Evolutionary conservation across 2,888 invertebrate species (phyloP).

Genomic region (Beris chalybata): DNA sequence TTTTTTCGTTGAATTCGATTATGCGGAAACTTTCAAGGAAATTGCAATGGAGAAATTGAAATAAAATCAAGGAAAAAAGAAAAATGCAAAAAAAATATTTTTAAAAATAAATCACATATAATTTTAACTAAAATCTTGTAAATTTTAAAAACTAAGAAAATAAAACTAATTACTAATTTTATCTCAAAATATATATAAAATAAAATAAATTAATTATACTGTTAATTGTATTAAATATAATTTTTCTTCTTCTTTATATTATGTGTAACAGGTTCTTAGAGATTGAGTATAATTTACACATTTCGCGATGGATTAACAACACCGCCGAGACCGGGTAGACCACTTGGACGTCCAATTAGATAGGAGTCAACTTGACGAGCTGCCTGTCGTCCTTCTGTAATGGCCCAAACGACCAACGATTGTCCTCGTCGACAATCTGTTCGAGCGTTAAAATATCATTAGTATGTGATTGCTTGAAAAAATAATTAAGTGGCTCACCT

Average conservation of each 20-base stretch:
- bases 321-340: constrained; percentile 91
- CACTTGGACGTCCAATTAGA: constrained; percentile 72
- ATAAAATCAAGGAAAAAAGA: constrained; percentile 7
- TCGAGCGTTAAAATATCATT: constrained; percentile 6
- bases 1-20: too few species aligned
- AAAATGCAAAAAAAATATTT: constrained; percentile 16
- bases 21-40: too few species aligned
- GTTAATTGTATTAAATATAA: constrained; percentile 1
- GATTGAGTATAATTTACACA: constrained; percentile 26
- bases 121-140: constrained; percentile 25
- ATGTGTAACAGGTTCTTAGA: constrained; percentile 18
- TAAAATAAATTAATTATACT: constrained; percentile 25
- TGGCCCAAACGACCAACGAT: constrained; percentile 98
- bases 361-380: constrained; percentile 90
- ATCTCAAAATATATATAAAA: constrained; percentile 5
- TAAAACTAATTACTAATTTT: constrained; percentile 10
- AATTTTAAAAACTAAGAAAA: constrained; percentile 19
- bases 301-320: constrained; percentile 61
- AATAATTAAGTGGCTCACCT: constrained; percentile 62
- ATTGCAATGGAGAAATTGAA: too few species aligned
- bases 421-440: constrained; percentile 98
- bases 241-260: constrained; percentile 2
- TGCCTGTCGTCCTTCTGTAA: constrained; percentile 96
- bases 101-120: constrained; percentile 24
- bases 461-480: background rate